Evolutionary conservation across 2,113 vertebrate species (phyloP).

Genomic region (Pleuronectes platessa): DNA sequence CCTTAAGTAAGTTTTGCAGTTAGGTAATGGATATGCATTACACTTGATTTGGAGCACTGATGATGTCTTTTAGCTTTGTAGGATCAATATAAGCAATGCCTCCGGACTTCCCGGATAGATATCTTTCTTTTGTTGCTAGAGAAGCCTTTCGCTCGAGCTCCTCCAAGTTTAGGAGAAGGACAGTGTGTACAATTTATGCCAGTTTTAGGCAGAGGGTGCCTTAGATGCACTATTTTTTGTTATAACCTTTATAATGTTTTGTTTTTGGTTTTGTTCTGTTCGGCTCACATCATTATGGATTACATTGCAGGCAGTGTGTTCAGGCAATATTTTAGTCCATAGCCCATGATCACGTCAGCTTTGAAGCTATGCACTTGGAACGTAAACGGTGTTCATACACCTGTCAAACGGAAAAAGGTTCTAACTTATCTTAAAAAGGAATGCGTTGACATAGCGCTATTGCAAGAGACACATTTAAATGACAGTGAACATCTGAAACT

Average conservation of each 20-base stretch:
- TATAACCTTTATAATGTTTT: not conserved
- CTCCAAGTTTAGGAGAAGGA: no score
- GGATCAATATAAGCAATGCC: not conserved
- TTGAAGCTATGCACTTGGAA: constrained; percentile 2
- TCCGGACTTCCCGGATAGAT: not conserved
- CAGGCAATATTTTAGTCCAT: not conserved
- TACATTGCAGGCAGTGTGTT: not conserved
- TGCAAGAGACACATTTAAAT: not conserved
- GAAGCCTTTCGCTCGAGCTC: no score
- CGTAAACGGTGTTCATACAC: not conserved
- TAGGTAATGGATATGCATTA: not conserved
- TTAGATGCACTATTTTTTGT: not conserved
- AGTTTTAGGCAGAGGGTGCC: no score
- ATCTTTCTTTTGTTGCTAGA: not conserved
- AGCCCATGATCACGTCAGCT: not conserved
- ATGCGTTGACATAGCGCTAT: not conserved
- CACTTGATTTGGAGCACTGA: not conserved
- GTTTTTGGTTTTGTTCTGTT: not conserved
- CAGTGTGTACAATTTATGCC: no score
- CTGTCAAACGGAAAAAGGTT: not conserved
- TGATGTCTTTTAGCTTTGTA: not conserved
- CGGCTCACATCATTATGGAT: not conserved
- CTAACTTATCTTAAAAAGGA: not conserved
- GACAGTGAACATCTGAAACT: not conserved
- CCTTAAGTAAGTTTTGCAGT: not conserved